Percentiles rank a stretch among this genome's conserved stretches.
Evolutionary conservation across 2,797 vertebrate genomes (phyloP).

Genomic region (Apodemus agrarius): DNA sequence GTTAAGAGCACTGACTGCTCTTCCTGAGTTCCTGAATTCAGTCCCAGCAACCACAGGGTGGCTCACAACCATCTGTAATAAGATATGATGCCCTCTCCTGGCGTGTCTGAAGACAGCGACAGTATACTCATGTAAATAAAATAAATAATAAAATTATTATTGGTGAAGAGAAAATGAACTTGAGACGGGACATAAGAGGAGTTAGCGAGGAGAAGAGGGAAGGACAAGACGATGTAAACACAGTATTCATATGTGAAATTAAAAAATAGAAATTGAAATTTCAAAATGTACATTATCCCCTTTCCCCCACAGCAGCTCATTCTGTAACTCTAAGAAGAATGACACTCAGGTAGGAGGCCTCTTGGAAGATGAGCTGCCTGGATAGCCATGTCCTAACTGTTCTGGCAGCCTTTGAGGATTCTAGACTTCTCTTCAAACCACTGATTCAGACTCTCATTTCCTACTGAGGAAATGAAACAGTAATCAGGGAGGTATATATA

Average conservation of each 20-base stretch:
- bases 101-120: too few relatives aligned
- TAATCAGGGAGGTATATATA: not conserved
- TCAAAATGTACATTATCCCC: not conserved
- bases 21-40: too few relatives aligned
- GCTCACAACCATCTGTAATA: too few relatives aligned
- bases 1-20: too few relatives aligned
- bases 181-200: not conserved
- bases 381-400: not conserved
- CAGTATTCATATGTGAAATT: not conserved
- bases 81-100: too few relatives aligned
- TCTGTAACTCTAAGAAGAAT: not conserved
- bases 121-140: too few relatives aligned
- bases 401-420: not conserved
- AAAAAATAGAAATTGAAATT: not conserved
- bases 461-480: not conserved
- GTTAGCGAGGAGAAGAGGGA: not conserved
- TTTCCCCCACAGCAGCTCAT: not conserved
- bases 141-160: not conserved
- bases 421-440: constrained; percentile 6
- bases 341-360: not conserved
- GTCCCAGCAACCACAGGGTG: too few relatives aligned
- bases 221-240: not conserved
- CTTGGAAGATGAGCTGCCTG: not conserved
- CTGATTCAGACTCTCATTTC: not conserved
- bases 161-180: not conserved